These are phyloP conservation scores for Pogona vitticeps DNA, from an alignment of 2,113 vertebrate genomes.

Conservation along the genomic window DNA sequence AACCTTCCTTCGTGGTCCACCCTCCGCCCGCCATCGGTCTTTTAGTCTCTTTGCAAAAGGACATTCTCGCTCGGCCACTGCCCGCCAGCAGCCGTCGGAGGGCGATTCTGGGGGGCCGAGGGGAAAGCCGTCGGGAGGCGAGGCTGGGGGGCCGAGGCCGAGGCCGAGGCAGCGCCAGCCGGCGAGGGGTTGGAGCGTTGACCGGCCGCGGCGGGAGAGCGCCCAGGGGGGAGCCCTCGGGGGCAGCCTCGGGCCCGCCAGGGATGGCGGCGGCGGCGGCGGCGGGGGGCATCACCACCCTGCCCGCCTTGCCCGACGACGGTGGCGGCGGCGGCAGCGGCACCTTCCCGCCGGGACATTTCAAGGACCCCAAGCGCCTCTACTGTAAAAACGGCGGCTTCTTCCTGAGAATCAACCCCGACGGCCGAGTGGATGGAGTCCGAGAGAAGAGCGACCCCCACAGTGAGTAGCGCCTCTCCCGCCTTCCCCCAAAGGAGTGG, in stretches of 20 bases:
- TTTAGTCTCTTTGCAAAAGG: background rate
- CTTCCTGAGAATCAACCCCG: slow-evolving; percentile 90
- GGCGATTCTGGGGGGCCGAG: slow-evolving; percentile 51
- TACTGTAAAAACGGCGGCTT: slow-evolving; percentile 98
- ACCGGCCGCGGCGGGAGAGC: slow-evolving; percentile 24
- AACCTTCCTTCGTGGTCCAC: background rate
- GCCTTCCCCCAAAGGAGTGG: too few species aligned
- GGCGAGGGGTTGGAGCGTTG: background rate
- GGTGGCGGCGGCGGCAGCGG: slow-evolving; percentile 74
- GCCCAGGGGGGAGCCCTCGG: slow-evolving; percentile 19
- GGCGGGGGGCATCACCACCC: slow-evolving; percentile 81
- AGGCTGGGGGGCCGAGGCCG: slow-evolving; percentile 57
- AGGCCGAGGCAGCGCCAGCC: slow-evolving; percentile 32
- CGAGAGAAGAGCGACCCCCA: slow-evolving; percentile 94
- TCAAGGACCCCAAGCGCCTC: slow-evolving; percentile 93
- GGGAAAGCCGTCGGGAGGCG: slow-evolving; percentile 33
- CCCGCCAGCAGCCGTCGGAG: background rate
- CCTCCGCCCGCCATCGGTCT: background rate
- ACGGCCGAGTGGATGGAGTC: slow-evolving; percentile 91
- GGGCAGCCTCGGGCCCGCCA: background rate
- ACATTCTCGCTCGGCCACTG: background rate
- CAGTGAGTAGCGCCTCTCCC: slow-evolving; percentile 77
- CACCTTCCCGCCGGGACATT: slow-evolving; percentile 86
- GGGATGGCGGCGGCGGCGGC: slow-evolving; percentile 73
- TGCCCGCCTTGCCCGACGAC: slow-evolving; percentile 84